Percentiles rank a stretch among this genome's conserved stretches.
These are phyloP conservation scores for Seira sanloemensis DNA, from an alignment of 2,888 invertebrate species.

Conservation along the genomic window DNA sequence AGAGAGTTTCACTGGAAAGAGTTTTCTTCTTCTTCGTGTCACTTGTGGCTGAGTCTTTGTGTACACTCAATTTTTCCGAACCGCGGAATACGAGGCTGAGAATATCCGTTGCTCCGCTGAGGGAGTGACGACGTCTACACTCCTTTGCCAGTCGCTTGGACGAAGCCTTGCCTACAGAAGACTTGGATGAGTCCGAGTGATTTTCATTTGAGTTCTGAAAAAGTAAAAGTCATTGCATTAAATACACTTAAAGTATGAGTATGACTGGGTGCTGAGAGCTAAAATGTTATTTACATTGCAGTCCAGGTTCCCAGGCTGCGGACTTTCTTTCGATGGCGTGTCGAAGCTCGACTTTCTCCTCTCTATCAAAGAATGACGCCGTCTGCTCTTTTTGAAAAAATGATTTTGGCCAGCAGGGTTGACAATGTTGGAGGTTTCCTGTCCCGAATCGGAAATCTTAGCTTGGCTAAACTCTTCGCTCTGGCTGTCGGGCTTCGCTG, in stretches of 20 bases:
- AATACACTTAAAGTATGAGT: not conserved
- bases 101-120: slow-evolving; percentile 72
- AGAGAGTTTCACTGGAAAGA: slow-evolving; percentile 64
- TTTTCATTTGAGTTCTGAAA: slow-evolving; percentile 42
- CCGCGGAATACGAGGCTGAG: slow-evolving; percentile 69
- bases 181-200: slow-evolving; percentile 57
- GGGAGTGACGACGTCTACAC: slow-evolving; percentile 70
- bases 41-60: slow-evolving; percentile 41
- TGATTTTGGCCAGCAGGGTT: slow-evolving; percentile 23
- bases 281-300: slow-evolving; percentile 25
- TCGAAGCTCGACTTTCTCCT: slow-evolving; percentile 55
- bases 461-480: not conserved
- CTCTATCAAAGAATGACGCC: slow-evolving; percentile 70
- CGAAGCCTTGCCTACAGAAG: slow-evolving; percentile 62
- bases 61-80: slow-evolving; percentile 46
- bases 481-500: not conserved
- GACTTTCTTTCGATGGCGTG: not conserved
- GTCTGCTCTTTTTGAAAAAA: slow-evolving; percentile 51
- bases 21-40: slow-evolving; percentile 52
- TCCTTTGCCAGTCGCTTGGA: slow-evolving; percentile 68
- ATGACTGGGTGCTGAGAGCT: no score
- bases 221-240: slow-evolving; percentile 10
- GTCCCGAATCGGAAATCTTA: not conserved
- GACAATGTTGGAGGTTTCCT: not conserved
- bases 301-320: slow-evolving; percentile 5